Evolutionary conservation across 2,113 vertebrate species (phyloP).

Genomic region (Aspidoscelis tigris): DNA sequence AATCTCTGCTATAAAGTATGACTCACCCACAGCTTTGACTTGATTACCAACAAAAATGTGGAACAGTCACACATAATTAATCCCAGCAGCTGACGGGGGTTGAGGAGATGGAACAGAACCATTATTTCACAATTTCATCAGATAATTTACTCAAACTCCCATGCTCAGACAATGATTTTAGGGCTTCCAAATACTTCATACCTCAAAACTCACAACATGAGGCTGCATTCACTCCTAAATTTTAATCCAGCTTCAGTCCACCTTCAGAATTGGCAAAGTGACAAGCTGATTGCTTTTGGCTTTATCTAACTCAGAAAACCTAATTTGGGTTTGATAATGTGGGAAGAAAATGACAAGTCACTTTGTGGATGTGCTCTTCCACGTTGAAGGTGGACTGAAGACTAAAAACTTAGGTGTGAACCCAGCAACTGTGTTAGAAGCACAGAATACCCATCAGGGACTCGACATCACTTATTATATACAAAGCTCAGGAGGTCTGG

Average conservation of each 20-base stretch:
- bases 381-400: too few relatives aligned
- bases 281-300: too few relatives aligned
- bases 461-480: rapidly evolving
- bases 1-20: constrained; percentile 7
- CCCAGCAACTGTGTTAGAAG: neutral
- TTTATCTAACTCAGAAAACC: too few relatives aligned
- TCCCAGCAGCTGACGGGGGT: neutral
- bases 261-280: too few relatives aligned
- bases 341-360: too few relatives aligned
- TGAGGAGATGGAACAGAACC: constrained; percentile 14
- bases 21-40: constrained; percentile 34
- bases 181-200: neutral
- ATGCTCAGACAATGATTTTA: constrained; percentile 13
- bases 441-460: neutral
- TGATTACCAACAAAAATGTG: constrained; percentile 17
- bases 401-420: neutral
- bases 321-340: too few relatives aligned
- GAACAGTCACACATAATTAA: constrained; percentile 1
- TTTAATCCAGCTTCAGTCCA: too few relatives aligned
- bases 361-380: too few relatives aligned
- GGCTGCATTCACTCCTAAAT: neutral
- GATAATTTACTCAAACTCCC: neutral
- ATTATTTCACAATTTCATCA: constrained; percentile 18
- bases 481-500: neutral
- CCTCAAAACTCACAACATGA: neutral